These are phyloP conservation scores for Syngnathus typhle DNA, from an alignment of 2,113 vertebrate species.

Conservation along the genomic window DNA sequence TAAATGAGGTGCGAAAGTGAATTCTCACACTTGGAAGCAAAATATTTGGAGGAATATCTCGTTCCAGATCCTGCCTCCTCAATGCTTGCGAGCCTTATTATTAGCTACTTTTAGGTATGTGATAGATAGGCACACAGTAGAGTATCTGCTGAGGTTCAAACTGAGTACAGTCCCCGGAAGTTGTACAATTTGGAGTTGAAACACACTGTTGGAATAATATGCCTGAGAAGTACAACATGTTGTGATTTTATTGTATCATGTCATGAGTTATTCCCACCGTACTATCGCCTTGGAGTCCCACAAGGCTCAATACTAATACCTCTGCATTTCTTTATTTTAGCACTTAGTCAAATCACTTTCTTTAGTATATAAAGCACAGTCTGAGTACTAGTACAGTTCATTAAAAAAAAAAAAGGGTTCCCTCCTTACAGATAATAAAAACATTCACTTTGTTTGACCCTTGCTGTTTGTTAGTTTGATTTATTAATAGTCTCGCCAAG, in stretches of 20 bases:
- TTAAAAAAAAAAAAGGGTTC: not conserved
- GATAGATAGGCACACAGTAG: not conserved
- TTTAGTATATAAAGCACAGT: too few relatives aligned
- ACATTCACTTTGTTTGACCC: not conserved
- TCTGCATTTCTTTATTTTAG: too few relatives aligned
- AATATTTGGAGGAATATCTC: not conserved
- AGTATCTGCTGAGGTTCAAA: slow-evolving; percentile 4
- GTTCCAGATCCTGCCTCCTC: not conserved
- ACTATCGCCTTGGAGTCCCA: too few relatives aligned
- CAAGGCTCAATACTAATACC: too few relatives aligned
- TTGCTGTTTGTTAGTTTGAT: not conserved
- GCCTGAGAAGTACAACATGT: not conserved
- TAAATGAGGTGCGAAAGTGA: slow-evolving; percentile 2
- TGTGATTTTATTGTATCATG: not conserved
- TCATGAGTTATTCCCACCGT: too few relatives aligned
- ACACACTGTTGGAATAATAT: not conserved
- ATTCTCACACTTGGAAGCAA: slow-evolving; percentile 6
- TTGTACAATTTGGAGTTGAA: not conserved
- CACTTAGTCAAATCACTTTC: too few relatives aligned
- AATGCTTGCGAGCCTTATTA: slow-evolving; percentile 1
- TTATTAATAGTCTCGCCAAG: not conserved
- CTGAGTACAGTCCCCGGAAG: not conserved
- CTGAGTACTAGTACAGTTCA: too few relatives aligned
- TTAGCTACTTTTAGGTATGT: slow-evolving; percentile 5
- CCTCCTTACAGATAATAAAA: not conserved